Percentiles rank a stretch among this genome's conserved stretches.
Evolutionary conservation across 1,140 invertebrate species (phyloP).

Genomic region (Calosoma granatense): DNA sequence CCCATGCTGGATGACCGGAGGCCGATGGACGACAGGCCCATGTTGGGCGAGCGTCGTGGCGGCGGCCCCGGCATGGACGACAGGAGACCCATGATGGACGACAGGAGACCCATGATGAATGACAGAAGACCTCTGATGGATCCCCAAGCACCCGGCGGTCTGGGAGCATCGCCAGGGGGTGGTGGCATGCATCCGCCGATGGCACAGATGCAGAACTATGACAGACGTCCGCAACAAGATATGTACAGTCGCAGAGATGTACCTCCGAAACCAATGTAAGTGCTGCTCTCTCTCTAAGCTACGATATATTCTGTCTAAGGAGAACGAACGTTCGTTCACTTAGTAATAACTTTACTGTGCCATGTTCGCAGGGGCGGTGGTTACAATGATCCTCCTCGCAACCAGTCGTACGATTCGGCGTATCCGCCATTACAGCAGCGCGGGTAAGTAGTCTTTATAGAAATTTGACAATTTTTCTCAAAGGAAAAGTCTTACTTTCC

Average conservation of each 20-base stretch:
- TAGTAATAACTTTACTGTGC: neutral
- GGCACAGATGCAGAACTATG: constrained; percentile 4
- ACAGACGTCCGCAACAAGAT: constrained; percentile 16
- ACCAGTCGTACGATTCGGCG: constrained; percentile 21
- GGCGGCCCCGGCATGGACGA: too few species aligned
- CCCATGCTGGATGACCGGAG: neutral
- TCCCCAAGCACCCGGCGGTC: neutral
- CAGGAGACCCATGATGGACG: constrained; percentile 1
- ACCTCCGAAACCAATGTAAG: constrained; percentile 29
- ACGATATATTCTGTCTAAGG: neutral
- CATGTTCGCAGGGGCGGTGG: constrained; percentile 14
- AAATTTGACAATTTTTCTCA: constrained; percentile 13
- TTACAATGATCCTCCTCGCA: constrained; percentile 10
- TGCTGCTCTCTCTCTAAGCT: neutral
- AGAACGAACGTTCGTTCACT: neutral
- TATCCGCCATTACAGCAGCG: constrained; percentile 31
- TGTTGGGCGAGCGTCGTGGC: constrained; percentile 5
- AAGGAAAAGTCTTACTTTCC: constrained; percentile 10
- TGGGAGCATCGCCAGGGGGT: neutral
- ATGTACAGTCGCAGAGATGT: constrained; percentile 29
- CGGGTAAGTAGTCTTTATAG: constrained; percentile 27
- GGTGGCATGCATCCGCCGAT: neutral
- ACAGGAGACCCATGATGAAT: neutral
- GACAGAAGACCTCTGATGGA: neutral
- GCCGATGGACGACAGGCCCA: neutral